A percentile compares a stretch with the other conserved stretches of the same genome.
These are phyloP conservation scores for Dendrocincla tyrannina DNA, from an alignment of 2,797 vertebrate species.

Conservation along the genomic window DNA sequence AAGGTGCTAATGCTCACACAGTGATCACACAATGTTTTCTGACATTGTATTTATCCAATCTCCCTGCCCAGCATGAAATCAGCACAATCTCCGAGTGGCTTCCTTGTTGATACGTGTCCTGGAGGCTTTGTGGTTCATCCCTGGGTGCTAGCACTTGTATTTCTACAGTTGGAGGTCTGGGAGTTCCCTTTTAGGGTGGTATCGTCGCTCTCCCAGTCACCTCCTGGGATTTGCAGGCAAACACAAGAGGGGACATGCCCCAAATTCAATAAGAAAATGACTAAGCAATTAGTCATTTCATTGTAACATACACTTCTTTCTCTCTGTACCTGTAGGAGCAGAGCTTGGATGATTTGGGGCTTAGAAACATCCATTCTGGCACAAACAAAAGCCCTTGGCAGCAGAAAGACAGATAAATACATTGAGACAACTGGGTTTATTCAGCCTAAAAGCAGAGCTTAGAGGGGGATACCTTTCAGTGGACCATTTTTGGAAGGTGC, in stretches of 20 bases:
- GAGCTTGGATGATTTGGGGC: not conserved
- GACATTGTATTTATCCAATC: not conserved
- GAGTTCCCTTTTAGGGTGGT: not conserved
- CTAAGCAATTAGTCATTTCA: not conserved
- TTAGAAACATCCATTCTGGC: not conserved
- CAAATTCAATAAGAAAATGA: not conserved
- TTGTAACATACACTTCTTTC: not conserved
- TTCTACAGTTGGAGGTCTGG: not conserved
- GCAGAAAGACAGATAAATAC: not conserved
- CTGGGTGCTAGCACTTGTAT: not conserved
- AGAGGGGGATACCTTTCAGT: not conserved
- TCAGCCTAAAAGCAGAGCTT: not conserved
- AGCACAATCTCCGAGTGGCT: not conserved
- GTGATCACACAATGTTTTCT: not conserved
- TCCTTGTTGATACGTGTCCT: not conserved
- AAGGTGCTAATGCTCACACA: not conserved
- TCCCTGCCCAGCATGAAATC: not conserved
- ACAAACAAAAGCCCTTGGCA: not conserved
- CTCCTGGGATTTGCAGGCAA: not conserved
- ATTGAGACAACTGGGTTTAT: not conserved
- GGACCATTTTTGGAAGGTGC: not conserved
- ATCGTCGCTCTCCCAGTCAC: not conserved
- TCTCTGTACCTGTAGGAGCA: not conserved
- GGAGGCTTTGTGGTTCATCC: not conserved
- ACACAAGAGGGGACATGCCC: not conserved